Percentiles rank a stretch among this genome's conserved stretches.
These are phyloP conservation scores for Syrphus vitripennis DNA, from an alignment of 2,888 invertebrate genomes.

Conservation along the genomic window DNA sequence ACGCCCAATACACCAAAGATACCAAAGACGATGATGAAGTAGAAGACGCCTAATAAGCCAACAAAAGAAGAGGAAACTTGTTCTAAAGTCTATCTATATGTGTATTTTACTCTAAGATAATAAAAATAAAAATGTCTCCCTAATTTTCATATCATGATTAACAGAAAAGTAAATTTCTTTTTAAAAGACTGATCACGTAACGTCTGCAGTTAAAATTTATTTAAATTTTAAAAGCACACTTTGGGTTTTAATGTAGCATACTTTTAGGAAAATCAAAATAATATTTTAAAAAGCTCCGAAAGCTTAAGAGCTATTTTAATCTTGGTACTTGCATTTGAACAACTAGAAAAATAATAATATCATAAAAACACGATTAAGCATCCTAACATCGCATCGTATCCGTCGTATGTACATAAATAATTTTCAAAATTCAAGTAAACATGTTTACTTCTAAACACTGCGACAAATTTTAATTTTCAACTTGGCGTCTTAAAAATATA, in stretches of 20 bases:
- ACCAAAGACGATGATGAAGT: too few species aligned
- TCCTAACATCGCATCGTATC: too few species aligned
- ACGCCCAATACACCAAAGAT: too few species aligned
- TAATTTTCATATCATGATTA: too few species aligned
- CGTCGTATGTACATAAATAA: neutral
- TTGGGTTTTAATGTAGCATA: neutral
- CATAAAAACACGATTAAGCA: neutral
- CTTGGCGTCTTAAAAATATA: too few species aligned
- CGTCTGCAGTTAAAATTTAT: neutral
- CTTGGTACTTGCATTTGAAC: neutral
- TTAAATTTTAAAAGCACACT: neutral
- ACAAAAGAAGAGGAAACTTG: too few species aligned
- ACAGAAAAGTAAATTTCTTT: too few species aligned
- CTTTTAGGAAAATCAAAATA: neutral
- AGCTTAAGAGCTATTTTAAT: neutral
- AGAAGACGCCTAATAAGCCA: too few species aligned
- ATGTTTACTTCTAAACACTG: neutral
- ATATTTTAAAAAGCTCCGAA: neutral
- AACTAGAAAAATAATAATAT: neutral
- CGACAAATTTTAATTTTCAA: neutral
- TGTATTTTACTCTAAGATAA: too few species aligned
- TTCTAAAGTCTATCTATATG: too few species aligned
- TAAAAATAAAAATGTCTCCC: too few species aligned
- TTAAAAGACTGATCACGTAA: neutral
- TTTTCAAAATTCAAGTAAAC: neutral